These are phyloP conservation scores for Conger conger DNA, from an alignment of 2,113 vertebrate genomes.

Conservation along the genomic window DNA sequence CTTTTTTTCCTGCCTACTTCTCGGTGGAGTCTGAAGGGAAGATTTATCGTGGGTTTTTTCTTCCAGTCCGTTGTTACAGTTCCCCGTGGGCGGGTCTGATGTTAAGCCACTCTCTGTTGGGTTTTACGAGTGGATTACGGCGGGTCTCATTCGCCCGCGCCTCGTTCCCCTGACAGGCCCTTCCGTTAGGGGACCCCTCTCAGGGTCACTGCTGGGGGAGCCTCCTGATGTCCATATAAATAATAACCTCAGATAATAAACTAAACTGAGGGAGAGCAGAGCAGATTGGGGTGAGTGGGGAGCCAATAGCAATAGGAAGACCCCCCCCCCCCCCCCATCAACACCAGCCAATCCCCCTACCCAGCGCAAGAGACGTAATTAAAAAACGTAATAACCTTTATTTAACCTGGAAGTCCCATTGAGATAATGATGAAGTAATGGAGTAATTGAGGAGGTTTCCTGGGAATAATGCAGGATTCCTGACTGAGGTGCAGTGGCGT, in stretches of 20 bases:
- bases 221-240: background rate
- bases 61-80: conserved; percentile 50
- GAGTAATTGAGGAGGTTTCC: background rate
- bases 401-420: background rate
- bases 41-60: conserved; percentile 42
- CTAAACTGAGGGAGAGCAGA: background rate
- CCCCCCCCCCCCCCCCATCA: no score
- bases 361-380: background rate
- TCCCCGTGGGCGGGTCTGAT: conserved; percentile 55
- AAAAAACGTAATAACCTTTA: background rate
- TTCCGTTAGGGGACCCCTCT: background rate
- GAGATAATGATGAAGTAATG: background rate
- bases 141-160: background rate
- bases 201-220: background rate
- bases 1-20: background rate
- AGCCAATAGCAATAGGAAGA: background rate
- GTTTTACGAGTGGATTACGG: conserved; percentile 67
- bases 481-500: background rate
- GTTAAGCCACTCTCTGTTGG: conserved; percentile 69
- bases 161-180: background rate
- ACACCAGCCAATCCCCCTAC: background rate
- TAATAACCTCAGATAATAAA: background rate
- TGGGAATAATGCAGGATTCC: background rate
- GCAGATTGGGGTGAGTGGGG: background rate
- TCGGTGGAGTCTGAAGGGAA: no score